phyloP scores from a whole-genome alignment of 2,888 invertebrate genomes.

The Drosophila villosipedis region DNA sequence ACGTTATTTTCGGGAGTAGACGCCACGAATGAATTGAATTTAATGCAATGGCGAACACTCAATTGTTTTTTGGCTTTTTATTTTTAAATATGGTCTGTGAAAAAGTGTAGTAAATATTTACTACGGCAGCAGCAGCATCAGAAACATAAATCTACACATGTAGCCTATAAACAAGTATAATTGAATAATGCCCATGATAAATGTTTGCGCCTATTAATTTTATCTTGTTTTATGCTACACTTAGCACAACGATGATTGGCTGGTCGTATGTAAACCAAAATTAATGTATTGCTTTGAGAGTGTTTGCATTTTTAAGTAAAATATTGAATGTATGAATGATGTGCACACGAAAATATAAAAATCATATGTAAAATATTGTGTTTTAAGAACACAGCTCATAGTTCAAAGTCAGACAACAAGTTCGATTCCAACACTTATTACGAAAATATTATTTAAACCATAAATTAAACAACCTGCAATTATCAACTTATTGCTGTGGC shows the following conservation, averaged over 20 bases:
- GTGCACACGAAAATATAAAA: not conserved
- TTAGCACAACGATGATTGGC: conserved; percentile 53
- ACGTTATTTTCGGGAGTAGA: conserved; percentile 4
- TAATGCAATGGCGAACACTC: conserved; percentile 38
- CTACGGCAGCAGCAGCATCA: conserved; percentile 11
- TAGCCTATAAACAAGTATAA: conserved; percentile 46
- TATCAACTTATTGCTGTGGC: not conserved
- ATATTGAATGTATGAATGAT: conserved; percentile 23
- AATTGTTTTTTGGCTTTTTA: conserved; percentile 18
- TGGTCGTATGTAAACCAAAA: conserved; percentile 47
- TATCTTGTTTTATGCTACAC: conserved; percentile 38
- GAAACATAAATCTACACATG: conserved; percentile 48
- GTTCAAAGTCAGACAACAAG: not conserved
- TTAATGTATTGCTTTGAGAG: conserved; percentile 31
- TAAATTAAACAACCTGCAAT: not conserved
- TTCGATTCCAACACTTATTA: not conserved
- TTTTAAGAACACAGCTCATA: not conserved
- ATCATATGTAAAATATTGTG: not conserved
- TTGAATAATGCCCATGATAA: conserved; percentile 43
- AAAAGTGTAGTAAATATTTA: conserved; percentile 12
- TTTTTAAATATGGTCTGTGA: not conserved
- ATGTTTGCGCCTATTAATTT: conserved; percentile 51
- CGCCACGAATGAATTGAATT: conserved; percentile 49
- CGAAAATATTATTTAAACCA: not conserved
- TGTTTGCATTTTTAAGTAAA: conserved; percentile 38